These are phyloP conservation scores for Ormyrus labotus DNA, from an alignment of 2,888 invertebrate genomes.

Conservation along the genomic window DNA sequence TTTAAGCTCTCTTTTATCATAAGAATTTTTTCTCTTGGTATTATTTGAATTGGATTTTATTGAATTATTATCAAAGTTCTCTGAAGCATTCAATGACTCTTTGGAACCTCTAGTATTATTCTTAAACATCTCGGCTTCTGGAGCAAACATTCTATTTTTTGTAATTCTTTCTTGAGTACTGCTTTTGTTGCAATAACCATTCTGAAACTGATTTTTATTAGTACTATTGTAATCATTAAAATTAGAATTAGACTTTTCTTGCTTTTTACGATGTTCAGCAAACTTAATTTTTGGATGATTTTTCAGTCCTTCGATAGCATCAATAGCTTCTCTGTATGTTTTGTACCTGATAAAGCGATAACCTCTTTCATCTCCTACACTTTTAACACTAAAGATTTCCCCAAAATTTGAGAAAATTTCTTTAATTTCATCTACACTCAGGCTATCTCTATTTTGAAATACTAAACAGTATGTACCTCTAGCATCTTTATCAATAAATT, in stretches of 20 bases:
- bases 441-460: slow-evolving; percentile 42
- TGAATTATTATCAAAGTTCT: too few species aligned
- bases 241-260: too few species aligned
- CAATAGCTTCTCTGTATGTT: slow-evolving; percentile 53
- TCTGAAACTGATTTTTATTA: neutral
- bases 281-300: slow-evolving; percentile 45
- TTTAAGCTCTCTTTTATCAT: too few species aligned
- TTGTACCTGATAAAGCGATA: slow-evolving; percentile 64
- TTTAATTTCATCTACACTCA: slow-evolving; percentile 55
- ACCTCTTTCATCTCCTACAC: slow-evolving; percentile 58
- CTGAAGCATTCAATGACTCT: too few species aligned
- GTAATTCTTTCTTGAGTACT: neutral
- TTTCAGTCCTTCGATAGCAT: slow-evolving; percentile 49
- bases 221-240: neutral
- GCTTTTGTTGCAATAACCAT: neutral
- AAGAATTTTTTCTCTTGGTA: too few species aligned
- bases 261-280: neutral
- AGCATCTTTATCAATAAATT: slow-evolving; percentile 9
- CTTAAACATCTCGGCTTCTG: too few species aligned
- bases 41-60: too few species aligned
- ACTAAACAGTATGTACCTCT: slow-evolving; percentile 46
- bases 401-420: slow-evolving; percentile 64
- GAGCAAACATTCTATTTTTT: neutral
- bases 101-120: too few species aligned
- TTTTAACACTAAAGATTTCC: slow-evolving; percentile 54